phyloP scores from a whole-genome alignment of 1,140 invertebrate species.

The Sarcophaga peregrina region DNA sequence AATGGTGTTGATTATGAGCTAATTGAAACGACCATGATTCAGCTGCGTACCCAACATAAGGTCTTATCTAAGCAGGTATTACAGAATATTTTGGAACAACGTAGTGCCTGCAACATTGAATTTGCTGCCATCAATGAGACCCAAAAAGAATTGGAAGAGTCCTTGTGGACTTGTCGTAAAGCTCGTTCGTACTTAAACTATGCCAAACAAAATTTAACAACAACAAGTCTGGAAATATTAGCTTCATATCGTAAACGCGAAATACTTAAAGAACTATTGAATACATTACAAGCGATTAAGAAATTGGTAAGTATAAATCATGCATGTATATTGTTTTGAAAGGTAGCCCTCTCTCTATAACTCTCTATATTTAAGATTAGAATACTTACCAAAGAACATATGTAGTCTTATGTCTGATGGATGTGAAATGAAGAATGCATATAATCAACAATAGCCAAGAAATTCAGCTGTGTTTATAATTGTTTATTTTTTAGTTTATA shows the following conservation, averaged over 20 bases:
- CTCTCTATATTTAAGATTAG: background rate
- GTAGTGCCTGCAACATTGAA: constrained; percentile 84
- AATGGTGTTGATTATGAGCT: constrained; percentile 72
- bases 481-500: too few species aligned
- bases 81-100: constrained; percentile 90
- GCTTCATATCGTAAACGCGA: constrained; percentile 89
- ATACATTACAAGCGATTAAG: constrained; percentile 84
- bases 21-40: constrained; percentile 75
- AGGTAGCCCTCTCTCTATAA: too few species aligned
- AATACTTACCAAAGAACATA: background rate
- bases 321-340: background rate
- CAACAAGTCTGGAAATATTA: constrained; percentile 85
- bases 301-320: constrained; percentile 71
- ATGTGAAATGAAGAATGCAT: too few species aligned
- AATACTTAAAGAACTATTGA: constrained; percentile 80
- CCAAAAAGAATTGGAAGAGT: constrained; percentile 77
- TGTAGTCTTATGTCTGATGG: too few species aligned
- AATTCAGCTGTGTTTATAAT: too few species aligned
- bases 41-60: constrained; percentile 79
- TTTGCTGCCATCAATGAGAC: constrained; percentile 81
- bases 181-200: constrained; percentile 78
- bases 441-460: too few species aligned
- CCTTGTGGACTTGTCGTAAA: constrained; percentile 77
- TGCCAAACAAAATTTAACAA: constrained; percentile 84
- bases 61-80: constrained; percentile 92